Base-by-base conservation (phyloP, 2,888 invertebrate genomes). In the Eledone cirrhosa region DNA sequence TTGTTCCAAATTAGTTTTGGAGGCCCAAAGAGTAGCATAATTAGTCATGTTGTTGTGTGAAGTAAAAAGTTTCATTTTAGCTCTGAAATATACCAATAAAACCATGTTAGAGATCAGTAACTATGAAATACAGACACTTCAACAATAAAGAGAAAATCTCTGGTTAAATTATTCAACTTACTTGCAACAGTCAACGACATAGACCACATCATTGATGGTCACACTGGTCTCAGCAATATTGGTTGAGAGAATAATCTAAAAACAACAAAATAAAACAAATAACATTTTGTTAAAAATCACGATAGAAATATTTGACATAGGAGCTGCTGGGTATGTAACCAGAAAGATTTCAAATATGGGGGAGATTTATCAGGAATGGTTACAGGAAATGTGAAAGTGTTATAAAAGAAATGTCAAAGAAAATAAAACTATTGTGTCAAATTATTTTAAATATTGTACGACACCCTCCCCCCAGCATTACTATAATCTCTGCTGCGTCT, bases 21-120 rank as follows among this genome's bases (percentile, higher is more conserved):
- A 97, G 0, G 98, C 98, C 92, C 92, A 93, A n/a, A 92, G 97
- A 0, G 98, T 98, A 0, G 98, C 98, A 89, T 98, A 99, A 87
- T 97, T 97, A 0, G 98, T 98, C 95, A 99, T 96, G 91, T 99
- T 99, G 91, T 99, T 99, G 91, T 98, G 98, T 0, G 98, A 97
- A 0, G 98, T 98, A 89, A 98, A 99, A 89, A 98, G 93, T 90
- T 99, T 98, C 94, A 98, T 96, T 90, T 98, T 97, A 0, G 97
- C 96, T 91, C 92, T 92, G 83, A 53, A 33, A n/a, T 14, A 41
- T 2, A 41, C 22, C 31, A 33, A 31, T 7, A 69, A 69, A 69
- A 31, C 29, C 1, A 41, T 11, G 11, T 41, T 41, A 2, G 5
- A 41, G 41, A 41, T 8, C 11, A 11, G 5, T 41, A 41, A 41